A percentile compares a stretch with the other conserved stretches of the same genome.
These are phyloP conservation scores for Schmidtea mediterranea DNA, from an alignment of 1,140 invertebrate genomes.

Conservation along the genomic window DNA sequence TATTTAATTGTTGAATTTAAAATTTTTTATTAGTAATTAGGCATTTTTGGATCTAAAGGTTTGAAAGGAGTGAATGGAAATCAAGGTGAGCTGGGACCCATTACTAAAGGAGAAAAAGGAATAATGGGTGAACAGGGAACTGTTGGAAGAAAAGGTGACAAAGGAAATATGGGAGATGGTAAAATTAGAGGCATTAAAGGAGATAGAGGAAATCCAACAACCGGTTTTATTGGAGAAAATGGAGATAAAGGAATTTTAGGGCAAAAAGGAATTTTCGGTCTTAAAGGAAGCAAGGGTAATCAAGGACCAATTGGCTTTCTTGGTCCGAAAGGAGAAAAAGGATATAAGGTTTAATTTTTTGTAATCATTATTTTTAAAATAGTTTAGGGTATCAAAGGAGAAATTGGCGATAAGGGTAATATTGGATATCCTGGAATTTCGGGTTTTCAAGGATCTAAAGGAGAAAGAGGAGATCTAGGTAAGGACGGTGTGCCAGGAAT, in stretches of 20 bases:
- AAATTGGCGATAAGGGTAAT: constrained; percentile 1
- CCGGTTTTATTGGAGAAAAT: neutral
- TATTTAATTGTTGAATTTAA: neutral
- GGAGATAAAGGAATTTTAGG: neutral
- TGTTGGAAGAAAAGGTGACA: neutral
- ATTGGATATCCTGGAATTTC: neutral
- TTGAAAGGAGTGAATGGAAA: neutral
- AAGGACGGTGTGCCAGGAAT: neutral
- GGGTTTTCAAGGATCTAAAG: neutral
- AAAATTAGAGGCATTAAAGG: neutral
- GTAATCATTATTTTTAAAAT: neutral
- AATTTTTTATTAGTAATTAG: neutral
- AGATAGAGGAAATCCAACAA: neutral
- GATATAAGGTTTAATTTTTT: neutral
- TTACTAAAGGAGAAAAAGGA: neutral
- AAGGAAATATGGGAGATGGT: neutral
- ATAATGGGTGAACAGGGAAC: neutral
- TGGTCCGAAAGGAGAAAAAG: neutral
- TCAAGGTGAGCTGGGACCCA: neutral
- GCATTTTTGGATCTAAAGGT: neutral
- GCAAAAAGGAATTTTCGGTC: neutral
- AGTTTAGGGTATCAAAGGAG: neutral
- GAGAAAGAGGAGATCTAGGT: neutral
- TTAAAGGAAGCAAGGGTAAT: neutral
- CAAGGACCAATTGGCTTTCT: neutral